These are phyloP conservation scores for Cromileptes altivelis DNA, from an alignment of 2,113 vertebrate species.

Conservation along the genomic window DNA sequence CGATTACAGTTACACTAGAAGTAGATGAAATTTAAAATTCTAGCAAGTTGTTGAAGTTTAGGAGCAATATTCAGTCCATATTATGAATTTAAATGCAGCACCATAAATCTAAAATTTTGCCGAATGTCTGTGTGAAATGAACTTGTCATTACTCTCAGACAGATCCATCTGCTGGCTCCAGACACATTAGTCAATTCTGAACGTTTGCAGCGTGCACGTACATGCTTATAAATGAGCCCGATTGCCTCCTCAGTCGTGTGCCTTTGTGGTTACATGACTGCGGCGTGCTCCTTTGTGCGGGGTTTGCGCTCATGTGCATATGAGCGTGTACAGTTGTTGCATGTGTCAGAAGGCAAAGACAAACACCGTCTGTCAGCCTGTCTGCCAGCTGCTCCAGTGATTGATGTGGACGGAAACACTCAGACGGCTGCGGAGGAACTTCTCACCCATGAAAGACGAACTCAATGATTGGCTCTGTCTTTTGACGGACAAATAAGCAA, in stretches of 20 bases:
- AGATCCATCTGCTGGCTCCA: conserved; percentile 68
- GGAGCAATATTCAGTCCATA: neutral
- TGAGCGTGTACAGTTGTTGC: conserved; percentile 42
- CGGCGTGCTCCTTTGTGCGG: neutral
- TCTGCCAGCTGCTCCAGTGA: conserved; percentile 76
- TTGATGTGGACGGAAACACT: conserved; percentile 72
- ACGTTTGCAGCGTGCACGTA: neutral
- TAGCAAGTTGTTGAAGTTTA: conserved; percentile 1
- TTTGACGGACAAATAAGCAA: conserved; percentile 68
- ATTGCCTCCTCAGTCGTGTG: conserved; percentile 9
- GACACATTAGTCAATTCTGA: conserved; percentile 55
- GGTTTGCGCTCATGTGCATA: conserved; percentile 30
- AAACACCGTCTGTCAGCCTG: conserved; percentile 74
- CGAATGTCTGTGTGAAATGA: conserved; percentile 53
- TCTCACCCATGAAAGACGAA: conserved; percentile 80
- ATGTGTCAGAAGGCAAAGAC: conserved; percentile 72
- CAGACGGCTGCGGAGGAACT: conserved; percentile 61
- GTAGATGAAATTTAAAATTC: neutral
- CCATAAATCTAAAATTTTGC: conserved; percentile 40
- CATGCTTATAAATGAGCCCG: conserved; percentile 24
- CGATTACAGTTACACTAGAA: neutral
- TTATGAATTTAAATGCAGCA: conserved; percentile 1
- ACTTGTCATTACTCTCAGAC: conserved; percentile 65
- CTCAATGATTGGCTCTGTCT: conserved; percentile 49
- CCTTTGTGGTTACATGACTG: conserved; percentile 33